These are phyloP conservation scores for Neostethus bicornis DNA, from an alignment of 2,797 vertebrate species.

Conservation along the genomic window DNA sequence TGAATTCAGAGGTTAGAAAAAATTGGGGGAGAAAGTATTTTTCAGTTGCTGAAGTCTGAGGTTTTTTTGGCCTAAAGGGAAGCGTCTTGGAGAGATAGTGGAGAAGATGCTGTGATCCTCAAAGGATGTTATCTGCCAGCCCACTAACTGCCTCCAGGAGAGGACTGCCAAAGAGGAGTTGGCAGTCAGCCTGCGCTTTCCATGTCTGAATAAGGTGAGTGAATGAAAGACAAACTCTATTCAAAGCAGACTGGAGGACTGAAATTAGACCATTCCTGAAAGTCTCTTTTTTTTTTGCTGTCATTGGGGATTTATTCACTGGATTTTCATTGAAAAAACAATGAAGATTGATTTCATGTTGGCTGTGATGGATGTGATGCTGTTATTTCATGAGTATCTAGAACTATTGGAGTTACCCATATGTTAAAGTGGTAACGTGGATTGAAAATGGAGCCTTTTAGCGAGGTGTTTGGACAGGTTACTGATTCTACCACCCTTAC, in stretches of 20 bases:
- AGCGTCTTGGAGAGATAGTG: conserved; percentile 47
- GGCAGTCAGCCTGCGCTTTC: conserved; percentile 50
- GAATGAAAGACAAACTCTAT: conserved; percentile 49
- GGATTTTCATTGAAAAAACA: conserved; percentile 17
- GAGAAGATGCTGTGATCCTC: conserved; percentile 62
- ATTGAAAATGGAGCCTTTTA: no score
- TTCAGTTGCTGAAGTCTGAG: conserved; percentile 37
- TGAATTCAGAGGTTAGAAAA: conserved; percentile 39
- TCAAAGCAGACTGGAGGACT: conserved; percentile 36
- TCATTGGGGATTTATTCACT: conserved; percentile 8
- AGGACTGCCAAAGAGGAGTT: conserved; percentile 49
- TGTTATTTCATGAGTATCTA: conserved; percentile 10
- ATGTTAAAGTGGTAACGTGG: conserved; percentile 9
- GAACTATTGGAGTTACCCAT: conserved; percentile 9
- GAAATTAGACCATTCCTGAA: conserved; percentile 28
- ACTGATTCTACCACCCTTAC: no score
- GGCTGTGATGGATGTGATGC: background rate
- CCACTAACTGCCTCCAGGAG: conserved; percentile 65
- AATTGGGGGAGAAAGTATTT: conserved; percentile 31
- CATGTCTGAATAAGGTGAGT: conserved; percentile 48
- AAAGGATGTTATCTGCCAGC: conserved; percentile 63
- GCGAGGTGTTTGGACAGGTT: no score
- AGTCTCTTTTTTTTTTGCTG: conserved; percentile 23
- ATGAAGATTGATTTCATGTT: conserved; percentile 24
- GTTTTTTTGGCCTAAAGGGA: conserved; percentile 57